Evolutionary conservation across 2,888 invertebrate genomes (phyloP).

Genomic region (Poecilobothrus nobilitatus): DNA sequence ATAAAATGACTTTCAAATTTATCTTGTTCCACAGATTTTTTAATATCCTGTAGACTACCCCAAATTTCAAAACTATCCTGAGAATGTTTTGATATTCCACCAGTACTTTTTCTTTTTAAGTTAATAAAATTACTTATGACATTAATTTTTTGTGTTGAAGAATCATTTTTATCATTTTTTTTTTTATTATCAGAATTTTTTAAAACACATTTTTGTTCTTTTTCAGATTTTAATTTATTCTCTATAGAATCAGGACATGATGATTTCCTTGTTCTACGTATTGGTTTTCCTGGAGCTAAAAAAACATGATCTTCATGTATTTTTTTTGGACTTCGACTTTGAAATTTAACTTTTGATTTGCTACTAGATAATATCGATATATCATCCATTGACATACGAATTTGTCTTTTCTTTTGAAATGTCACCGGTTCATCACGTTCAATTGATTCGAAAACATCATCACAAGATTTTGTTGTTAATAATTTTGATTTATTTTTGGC

Average conservation of each 20-base stretch:
- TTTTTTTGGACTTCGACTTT: slow-evolving; percentile 17
- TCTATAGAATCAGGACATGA: slow-evolving; percentile 17
- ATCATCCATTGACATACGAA: slow-evolving; percentile 52
- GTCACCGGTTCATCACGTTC: slow-evolving; percentile 30
- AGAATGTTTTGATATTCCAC: neutral
- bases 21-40: slow-evolving; percentile 24
- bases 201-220: slow-evolving; percentile 38
- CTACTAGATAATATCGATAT: slow-evolving; percentile 47
- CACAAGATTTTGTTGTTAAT: slow-evolving; percentile 47
- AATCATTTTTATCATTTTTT: slow-evolving; percentile 30
- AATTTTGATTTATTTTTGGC: slow-evolving; percentile 26
- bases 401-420: slow-evolving; percentile 26
- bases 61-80: slow-evolving; percentile 42
- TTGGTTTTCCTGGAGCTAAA: slow-evolving; percentile 22
- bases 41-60: slow-evolving; percentile 59
- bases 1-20: slow-evolving; percentile 24
- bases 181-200: slow-evolving; percentile 10
- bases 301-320: slow-evolving; percentile 43
- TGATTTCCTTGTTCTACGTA: slow-evolving; percentile 14
- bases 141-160: slow-evolving; percentile 24
- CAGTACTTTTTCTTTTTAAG: neutral
- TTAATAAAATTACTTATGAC: slow-evolving; percentile 2
- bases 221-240: slow-evolving; percentile 36
- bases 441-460: slow-evolving; percentile 48
- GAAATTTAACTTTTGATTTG: slow-evolving; percentile 21